These are phyloP conservation scores for Sparidentex hasta DNA, from an alignment of 2,797 vertebrate species.

Conservation along the genomic window DNA sequence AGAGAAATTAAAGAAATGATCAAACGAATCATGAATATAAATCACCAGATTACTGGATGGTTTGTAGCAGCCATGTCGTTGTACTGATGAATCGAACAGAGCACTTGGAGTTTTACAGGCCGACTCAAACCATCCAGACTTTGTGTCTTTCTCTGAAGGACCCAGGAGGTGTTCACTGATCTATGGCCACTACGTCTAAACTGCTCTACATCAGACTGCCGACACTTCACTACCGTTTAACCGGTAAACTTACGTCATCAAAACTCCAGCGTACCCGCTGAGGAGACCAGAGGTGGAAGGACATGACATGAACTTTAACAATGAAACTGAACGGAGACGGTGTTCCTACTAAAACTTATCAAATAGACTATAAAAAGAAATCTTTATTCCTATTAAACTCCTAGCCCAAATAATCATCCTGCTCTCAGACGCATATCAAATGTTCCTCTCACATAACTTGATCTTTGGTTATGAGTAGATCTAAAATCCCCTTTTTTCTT, in stretches of 20 bases:
- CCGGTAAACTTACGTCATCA: slow-evolving; percentile 83
- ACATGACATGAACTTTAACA: slow-evolving; percentile 23
- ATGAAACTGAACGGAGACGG: neutral
- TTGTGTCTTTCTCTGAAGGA: slow-evolving; percentile 47
- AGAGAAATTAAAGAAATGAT: neutral
- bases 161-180: neutral
- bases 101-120: too few relatives aligned
- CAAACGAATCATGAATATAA: too few relatives aligned
- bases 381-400: neutral
- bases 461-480: neutral
- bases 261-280: slow-evolving; percentile 85
- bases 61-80: neutral
- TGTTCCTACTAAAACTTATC: too few relatives aligned
- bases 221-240: slow-evolving; percentile 6
- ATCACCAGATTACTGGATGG: neutral
- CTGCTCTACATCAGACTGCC: slow-evolving; percentile 31
- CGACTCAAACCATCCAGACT: neutral
- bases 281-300: slow-evolving; percentile 28
- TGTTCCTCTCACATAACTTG: neutral
- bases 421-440: neutral
- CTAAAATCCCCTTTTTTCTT: neutral
- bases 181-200: neutral
- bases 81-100: neutral
- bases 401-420: neutral
- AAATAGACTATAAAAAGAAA: neutral